A percentile compares a stretch with the other conserved stretches of the same genome.
Evolutionary conservation across 2,888 invertebrate genomes (phyloP).

Genomic region (Achlya flavicornis): DNA sequence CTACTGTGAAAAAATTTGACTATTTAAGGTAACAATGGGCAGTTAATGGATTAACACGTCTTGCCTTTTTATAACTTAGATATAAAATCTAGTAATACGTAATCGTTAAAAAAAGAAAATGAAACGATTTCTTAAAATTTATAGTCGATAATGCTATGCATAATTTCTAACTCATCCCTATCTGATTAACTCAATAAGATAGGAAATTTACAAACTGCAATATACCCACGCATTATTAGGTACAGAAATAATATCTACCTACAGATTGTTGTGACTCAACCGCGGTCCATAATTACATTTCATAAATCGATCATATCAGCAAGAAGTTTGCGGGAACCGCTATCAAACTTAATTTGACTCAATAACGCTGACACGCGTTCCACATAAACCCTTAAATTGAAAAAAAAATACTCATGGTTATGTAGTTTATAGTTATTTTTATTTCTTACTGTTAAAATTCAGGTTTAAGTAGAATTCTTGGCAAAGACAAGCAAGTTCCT

Average conservation of each 20-base stretch:
- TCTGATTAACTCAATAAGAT: background rate
- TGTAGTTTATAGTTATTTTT: background rate
- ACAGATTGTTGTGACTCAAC: conserved; percentile 38
- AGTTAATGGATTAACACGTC: too few relatives aligned
- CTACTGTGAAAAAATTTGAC: background rate
- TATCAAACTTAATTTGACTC: conserved; percentile 34
- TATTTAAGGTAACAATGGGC: too few relatives aligned
- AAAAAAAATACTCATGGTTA: conserved; percentile 19
- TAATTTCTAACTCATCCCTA: too few relatives aligned
- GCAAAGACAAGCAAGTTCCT: conserved; percentile 40
- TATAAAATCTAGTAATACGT: too few relatives aligned
- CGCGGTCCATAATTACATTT: conserved; percentile 61
- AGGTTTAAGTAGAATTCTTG: conserved; percentile 17
- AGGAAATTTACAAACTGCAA: background rate
- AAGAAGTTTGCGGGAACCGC: conserved; percentile 38
- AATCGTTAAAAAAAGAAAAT: too few relatives aligned
- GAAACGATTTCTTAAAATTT: too few relatives aligned
- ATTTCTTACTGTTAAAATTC: conserved; percentile 6
- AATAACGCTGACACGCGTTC: conserved; percentile 42
- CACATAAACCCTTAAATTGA: conserved; percentile 23
- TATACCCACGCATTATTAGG: conserved; percentile 35
- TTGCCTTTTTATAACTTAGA: too few relatives aligned
- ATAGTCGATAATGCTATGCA: too few relatives aligned
- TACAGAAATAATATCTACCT: conserved; percentile 36
- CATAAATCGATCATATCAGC: conserved; percentile 62